These are phyloP conservation scores for Ctenomys sociabilis DNA, from an alignment of 2,113 vertebrate species.

Conservation along the genomic window DNA sequence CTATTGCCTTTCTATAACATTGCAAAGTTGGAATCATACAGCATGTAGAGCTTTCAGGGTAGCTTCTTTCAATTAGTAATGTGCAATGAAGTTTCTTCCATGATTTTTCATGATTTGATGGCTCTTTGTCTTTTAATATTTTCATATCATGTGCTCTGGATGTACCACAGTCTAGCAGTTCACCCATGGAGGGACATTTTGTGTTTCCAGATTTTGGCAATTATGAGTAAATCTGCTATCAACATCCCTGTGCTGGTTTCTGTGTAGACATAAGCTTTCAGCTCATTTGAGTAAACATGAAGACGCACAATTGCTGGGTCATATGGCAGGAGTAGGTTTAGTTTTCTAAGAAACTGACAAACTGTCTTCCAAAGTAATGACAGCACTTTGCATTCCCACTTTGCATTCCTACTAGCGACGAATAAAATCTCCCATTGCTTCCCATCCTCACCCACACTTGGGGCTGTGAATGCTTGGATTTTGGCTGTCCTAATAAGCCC, in stretches of 20 bases:
- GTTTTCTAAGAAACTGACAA: conserved; percentile 30
- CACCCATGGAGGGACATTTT: background rate
- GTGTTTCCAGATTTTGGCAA: background rate
- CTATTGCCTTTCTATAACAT: background rate
- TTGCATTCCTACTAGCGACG: background rate
- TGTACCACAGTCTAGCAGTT: background rate
- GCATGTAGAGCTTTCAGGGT: background rate
- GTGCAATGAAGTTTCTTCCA: background rate
- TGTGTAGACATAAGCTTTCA: conserved; percentile 29
- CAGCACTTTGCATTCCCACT: background rate
- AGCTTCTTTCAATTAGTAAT: background rate
- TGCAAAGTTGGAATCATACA: background rate
- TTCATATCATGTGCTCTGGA: background rate
- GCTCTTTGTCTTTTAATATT: background rate
- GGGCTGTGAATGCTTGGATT: background rate
- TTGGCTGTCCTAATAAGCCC: background rate
- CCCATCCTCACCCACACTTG: background rate
- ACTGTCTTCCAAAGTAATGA: background rate
- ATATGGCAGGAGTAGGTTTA: background rate
- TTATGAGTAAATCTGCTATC: conserved; percentile 15
- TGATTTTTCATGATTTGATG: background rate
- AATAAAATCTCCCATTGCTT: background rate
- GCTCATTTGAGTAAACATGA: conserved; percentile 47
- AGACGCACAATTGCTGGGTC: background rate
- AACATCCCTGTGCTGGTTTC: background rate